Base-by-base conservation (phyloP, 2,888 invertebrate species). In the Caenorhabditis sp. region DNA sequence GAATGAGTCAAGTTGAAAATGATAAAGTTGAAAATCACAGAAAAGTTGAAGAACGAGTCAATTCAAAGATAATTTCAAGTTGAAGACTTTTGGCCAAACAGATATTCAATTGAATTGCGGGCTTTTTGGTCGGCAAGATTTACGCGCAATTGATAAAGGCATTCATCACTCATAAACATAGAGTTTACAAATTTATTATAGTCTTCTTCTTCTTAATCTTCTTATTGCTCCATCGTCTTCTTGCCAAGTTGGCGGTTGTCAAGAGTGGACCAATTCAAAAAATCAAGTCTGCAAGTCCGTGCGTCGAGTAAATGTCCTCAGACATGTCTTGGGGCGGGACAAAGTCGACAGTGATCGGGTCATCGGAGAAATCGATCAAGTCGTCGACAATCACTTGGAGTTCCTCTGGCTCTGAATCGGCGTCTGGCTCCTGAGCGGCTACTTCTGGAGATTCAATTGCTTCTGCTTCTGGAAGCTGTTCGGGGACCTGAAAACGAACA, bases 311-410 rank as follows among this genome's bases (percentile, higher is more conserved):
- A 1, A 32, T 32, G 9, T 32, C 32, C 4, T 24, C 26, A 2
- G 22, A n/a, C n/a, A n/a, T n/a, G n/a, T n/a, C n/a, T n/a, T n/a
- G n/a, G n/a, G n/a, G n/a, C 20, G 8, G 50, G 18, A 5, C 15
- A 4, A 11, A 18, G n/a, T 9, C 68, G 2, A 47, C 35, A n/a
- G 15, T 26, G 11, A 35, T 6, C 8, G 37, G 58, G 13, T 65
- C 74, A 60, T 65, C 67, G 9, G 80, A 74, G 22, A 80, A 80
- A 22, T 80, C 80, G 28, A 80, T 80, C 56, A 80, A 51, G 50
- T 80, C 74, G 15, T 68, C 72, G 26, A 40, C 37, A 20, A 60
- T 18, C 2, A 28, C 40, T 40, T 1, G 24, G 22, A 13, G 6
- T 6, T 40, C 40, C 40, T n/a, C n/a, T n/a, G 40, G 40, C 11